These are phyloP conservation scores for Ruditapes philippinarum DNA, from an alignment of 1,140 invertebrate genomes.

Conservation along the genomic window DNA sequence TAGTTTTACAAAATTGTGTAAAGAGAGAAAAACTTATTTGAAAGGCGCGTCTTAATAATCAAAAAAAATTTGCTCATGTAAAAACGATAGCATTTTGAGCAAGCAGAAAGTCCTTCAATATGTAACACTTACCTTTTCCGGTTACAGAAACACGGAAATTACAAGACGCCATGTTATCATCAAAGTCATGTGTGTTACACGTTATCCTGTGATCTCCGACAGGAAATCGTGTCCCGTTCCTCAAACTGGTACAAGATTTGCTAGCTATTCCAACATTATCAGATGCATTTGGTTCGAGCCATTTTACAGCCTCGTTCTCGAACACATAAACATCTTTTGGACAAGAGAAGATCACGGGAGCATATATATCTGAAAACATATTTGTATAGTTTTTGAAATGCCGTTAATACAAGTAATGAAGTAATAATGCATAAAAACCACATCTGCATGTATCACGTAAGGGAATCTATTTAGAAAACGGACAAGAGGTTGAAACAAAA, in stretches of 20 bases:
- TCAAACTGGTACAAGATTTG: not conserved
- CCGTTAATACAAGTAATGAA: no score
- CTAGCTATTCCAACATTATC: conserved; percentile 23
- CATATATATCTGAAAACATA: conserved; percentile 12
- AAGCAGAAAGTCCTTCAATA: no score
- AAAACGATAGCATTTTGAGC: no score
- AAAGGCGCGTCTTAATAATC: no score
- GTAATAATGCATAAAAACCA: no score
- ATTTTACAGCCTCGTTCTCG: not conserved
- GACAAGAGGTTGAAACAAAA: no score
- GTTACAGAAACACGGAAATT: not conserved
- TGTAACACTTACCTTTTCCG: not conserved
- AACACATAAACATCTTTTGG: conserved; percentile 23
- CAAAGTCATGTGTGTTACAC: not conserved
- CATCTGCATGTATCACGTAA: no score
- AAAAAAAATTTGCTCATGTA: no score
- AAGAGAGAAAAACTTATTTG: no score
- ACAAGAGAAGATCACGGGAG: not conserved
- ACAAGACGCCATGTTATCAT: conserved; percentile 1
- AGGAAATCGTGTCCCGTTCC: not conserved
- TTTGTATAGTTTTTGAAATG: no score
- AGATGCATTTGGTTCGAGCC: not conserved
- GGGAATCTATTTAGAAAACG: no score
- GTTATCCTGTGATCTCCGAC: not conserved
- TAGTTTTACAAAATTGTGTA: no score